Evolutionary conservation across 2,113 vertebrate genomes (phyloP).

Genomic region (Melozone crissalis): DNA sequence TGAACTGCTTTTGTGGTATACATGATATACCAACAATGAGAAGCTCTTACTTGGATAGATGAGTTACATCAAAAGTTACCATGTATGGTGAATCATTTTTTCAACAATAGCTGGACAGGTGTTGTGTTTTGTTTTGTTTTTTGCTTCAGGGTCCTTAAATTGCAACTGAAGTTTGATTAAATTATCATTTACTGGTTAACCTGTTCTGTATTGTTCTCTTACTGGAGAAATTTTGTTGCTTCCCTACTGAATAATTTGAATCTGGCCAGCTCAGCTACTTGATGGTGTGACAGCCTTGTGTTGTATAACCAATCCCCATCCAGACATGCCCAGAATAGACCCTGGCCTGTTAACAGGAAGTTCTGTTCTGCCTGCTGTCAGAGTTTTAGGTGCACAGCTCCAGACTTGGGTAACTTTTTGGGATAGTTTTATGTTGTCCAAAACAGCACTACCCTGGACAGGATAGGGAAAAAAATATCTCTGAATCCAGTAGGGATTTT

Average conservation of each 20-base stretch:
- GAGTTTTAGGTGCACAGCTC: background rate
- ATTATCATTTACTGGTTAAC: background rate
- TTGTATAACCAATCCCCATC: background rate
- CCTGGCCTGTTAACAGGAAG: background rate
- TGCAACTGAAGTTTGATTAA: background rate
- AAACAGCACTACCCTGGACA: background rate
- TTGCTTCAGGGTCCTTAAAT: background rate
- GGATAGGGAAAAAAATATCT: background rate
- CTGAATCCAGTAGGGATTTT: background rate
- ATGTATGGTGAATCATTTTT: background rate
- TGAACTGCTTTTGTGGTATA: background rate
- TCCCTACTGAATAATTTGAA: background rate
- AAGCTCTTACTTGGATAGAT: background rate
- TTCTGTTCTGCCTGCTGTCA: background rate
- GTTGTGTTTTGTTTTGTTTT: background rate
- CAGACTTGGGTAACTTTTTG: background rate
- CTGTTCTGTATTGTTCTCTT: background rate
- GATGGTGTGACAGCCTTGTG: background rate
- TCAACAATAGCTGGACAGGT: background rate
- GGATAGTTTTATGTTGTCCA: background rate
- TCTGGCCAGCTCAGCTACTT: background rate
- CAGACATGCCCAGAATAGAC: background rate
- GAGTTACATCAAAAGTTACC: background rate
- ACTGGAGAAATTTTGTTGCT: background rate
- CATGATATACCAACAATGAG: accelerated